phyloP scores from a whole-genome alignment of 2,113 vertebrate species.

The Solea senegalensis region DNA sequence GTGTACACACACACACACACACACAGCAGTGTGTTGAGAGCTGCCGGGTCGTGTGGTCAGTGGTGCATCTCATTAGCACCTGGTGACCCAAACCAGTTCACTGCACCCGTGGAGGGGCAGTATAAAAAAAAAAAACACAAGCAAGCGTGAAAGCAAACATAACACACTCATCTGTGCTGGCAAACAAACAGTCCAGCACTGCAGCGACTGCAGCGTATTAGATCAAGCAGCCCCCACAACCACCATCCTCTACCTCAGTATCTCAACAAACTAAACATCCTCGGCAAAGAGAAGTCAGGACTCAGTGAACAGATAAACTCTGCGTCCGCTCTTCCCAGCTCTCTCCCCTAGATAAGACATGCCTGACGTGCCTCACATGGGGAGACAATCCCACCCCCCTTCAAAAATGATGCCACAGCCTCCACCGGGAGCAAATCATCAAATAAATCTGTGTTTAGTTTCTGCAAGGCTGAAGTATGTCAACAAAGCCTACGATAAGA shows the following conservation, averaged over 20 bases:
- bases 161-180: constrained; percentile 28
- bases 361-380: constrained; percentile 41
- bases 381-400: constrained; percentile 32
- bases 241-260: constrained; percentile 41
- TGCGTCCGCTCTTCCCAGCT: constrained; percentile 26
- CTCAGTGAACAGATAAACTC: constrained; percentile 63
- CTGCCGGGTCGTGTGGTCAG: constrained; percentile 52
- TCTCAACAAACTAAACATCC: constrained; percentile 54
- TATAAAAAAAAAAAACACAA: constrained; percentile 20
- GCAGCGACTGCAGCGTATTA: constrained; percentile 15
- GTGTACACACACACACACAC: constrained; percentile 39
- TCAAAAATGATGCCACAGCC: constrained; percentile 29
- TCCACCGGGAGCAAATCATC: constrained; percentile 38
- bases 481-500: constrained; percentile 70
- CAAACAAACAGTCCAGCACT: constrained; percentile 31
- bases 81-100: constrained; percentile 36
- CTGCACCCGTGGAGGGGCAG: constrained; percentile 7
- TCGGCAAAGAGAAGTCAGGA: constrained; percentile 49
- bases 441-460: constrained; percentile 65
- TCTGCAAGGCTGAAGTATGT: constrained; percentile 63
- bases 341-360: constrained; percentile 60
- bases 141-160: constrained; percentile 49
- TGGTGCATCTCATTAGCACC: constrained; percentile 60
- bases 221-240: constrained; percentile 33
- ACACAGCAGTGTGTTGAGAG: constrained; percentile 38